Evolutionary conservation across 2,888 invertebrate genomes (phyloP), one percentile per base, ranked within the genome.

Genomic region (Phalangium opilio): DNA sequence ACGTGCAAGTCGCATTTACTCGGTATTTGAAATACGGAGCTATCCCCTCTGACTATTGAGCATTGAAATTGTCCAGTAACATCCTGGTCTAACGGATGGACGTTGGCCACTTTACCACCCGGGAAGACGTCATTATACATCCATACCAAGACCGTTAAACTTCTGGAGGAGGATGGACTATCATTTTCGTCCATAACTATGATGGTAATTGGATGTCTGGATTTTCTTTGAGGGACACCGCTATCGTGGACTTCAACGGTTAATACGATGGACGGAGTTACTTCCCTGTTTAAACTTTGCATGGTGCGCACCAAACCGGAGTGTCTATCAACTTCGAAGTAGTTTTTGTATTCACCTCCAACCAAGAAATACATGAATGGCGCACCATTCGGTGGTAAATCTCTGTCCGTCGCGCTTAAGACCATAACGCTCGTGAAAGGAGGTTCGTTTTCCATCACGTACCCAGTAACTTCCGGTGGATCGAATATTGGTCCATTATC

Each of bases 1-100:
- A 85, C 78, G 58, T 81, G 77, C 52, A 93, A 72, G 62, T 83
- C 79, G 64, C 93, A 93, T 38, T 76, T 81, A 46, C 73, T 72
- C 42, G 79, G 78, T 47, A 93, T 83, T 20, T 57, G 57, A 53
- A 72, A 68, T 15, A 63, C 56, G 44, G 71, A 75, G 14, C 51
- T 51, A 40, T 58, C 58, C 7, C 61, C 61, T 36, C 57, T 58
- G 58, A 84, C 67, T 53, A 89, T 77, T 62, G 78, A 79, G 63
- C 93, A 95, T 60, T 74, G 78, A 62, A 91, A 93, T 60, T 86
- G 81, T 3, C 91, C 93, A 44, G 78, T 77, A n/a, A 77, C 75
- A 64, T 95, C 93, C 1, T 81, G 78, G 70, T 95, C 95, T 61
- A 85, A 82, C 1, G 95, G 95, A 66, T 81, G 83, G 0, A 93